These are phyloP conservation scores for Brachyhypopomus occidentalis DNA, from an alignment of 2,113 vertebrate species.

Conservation along the genomic window DNA sequence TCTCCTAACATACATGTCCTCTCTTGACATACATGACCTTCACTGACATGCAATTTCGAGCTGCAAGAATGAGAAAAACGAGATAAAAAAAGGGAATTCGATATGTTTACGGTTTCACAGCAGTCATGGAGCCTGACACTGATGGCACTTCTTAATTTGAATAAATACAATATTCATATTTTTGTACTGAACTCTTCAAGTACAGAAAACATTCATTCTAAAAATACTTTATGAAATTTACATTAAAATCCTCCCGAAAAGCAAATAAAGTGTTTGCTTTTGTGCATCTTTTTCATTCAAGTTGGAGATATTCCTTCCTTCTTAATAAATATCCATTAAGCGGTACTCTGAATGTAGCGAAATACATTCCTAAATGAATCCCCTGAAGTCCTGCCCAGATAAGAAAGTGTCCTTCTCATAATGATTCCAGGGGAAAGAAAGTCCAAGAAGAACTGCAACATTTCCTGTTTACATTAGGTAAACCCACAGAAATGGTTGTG, in stretches of 20 bases:
- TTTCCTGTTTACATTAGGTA: constrained; percentile 42
- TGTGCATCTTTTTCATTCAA: neutral
- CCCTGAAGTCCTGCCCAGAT: constrained; percentile 7
- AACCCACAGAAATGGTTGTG: constrained; percentile 37
- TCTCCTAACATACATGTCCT: no score
- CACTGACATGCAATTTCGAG: no score
- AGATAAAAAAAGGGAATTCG: no score
- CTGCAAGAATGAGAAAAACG: no score
- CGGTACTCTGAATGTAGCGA: neutral
- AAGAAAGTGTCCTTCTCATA: neutral
- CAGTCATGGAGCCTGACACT: no score
- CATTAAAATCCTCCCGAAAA: neutral
- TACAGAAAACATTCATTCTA: neutral
- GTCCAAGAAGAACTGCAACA: constrained; percentile 40
- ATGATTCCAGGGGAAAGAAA: constrained; percentile 8
- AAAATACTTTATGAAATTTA: neutral
- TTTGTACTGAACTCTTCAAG: neutral
- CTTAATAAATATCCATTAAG: neutral
- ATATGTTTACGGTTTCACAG: no score
- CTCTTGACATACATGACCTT: no score
- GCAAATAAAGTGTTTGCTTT: neutral
- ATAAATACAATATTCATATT: neutral
- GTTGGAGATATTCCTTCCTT: neutral
- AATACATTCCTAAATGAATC: neutral
- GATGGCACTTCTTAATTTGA: neutral